Percentiles rank a stretch among this genome's conserved stretches.
Conservation (phyloP, 2,888 invertebrate species). For the Ditylenchus weischeri region DNA sequence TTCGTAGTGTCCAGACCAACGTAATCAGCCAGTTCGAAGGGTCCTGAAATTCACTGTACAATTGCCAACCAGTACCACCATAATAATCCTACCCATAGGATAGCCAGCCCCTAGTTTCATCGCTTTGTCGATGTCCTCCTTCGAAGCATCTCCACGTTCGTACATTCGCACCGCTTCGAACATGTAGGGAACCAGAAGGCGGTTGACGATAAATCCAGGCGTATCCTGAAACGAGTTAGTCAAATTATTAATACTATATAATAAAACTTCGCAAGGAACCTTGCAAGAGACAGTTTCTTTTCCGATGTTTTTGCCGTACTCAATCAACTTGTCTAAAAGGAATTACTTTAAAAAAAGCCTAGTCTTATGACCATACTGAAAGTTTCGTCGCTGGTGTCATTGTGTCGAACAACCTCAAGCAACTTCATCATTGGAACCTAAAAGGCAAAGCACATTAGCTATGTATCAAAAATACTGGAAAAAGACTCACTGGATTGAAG, state of each 20-base stretch:
- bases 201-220: conserved; percentile 74
- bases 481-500: conserved; percentile 67
- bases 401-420: conserved; percentile 74
- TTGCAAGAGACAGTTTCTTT: conserved; percentile 71
- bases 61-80: conserved; percentile 69
- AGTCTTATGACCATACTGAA: too few relatives aligned
- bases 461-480: neutral
- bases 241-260: neutral
- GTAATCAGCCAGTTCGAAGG: conserved; percentile 76
- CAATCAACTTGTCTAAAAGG: conserved; percentile 69
- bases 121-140: conserved; percentile 78
- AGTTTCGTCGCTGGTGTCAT: conserved; percentile 75
- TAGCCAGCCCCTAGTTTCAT: conserved; percentile 80
- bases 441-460: neutral
- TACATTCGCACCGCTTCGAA: conserved; percentile 76
- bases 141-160: conserved; percentile 61
- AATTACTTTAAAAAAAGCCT: too few relatives aligned
- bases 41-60: conserved; percentile 76
- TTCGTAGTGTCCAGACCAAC: conserved; percentile 76
- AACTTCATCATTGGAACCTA: conserved; percentile 76
- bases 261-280: conserved; percentile 9
- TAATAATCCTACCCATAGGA: conserved; percentile 69
- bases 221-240: conserved; percentile 23
- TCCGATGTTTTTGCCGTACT: conserved; percentile 77
- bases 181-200: conserved; percentile 76